Conservation (phyloP, 2,113 vertebrate species). For the Halcyon malimbica region DNA sequence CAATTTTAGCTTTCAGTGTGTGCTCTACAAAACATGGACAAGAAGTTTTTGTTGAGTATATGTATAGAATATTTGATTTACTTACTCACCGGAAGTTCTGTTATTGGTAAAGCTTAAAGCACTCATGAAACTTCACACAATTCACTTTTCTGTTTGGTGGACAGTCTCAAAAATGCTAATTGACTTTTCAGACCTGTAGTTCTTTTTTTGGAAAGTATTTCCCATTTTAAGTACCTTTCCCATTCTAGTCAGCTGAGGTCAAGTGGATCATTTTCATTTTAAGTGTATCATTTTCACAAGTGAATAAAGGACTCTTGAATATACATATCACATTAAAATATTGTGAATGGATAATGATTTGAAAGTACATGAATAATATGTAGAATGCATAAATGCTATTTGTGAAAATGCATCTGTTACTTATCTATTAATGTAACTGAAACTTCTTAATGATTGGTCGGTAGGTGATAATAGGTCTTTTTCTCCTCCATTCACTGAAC, state of each 20-base stretch:
- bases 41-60: conserved; percentile 39
- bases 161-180: not conserved
- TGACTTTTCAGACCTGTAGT: conserved; percentile 2
- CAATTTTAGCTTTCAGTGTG: conserved; percentile 31
- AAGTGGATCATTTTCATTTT: not conserved
- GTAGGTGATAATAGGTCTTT: conserved; percentile 36
- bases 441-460: conserved; percentile 42
- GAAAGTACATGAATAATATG: not conserved
- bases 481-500: conserved; percentile 45
- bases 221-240: not conserved
- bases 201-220: conserved; percentile 10
- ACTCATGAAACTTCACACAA: not conserved
- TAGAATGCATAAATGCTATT: conserved; percentile 41
- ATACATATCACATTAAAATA: conserved; percentile 12
- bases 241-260: conserved; percentile 1
- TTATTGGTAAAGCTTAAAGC: conserved; percentile 57
- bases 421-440: conserved; percentile 38
- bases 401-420: conserved; percentile 48
- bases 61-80: conserved; percentile 27
- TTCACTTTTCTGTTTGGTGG: not conserved
- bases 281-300: conserved; percentile 16
- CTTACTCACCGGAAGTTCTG: conserved; percentile 40
- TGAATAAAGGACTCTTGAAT: conserved; percentile 3
- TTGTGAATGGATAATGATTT: conserved; percentile 26
- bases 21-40: conserved; percentile 46